These are phyloP conservation scores for Choristoneura rosaceana DNA, from an alignment of 2,888 invertebrate species.

Conservation along the genomic window DNA sequence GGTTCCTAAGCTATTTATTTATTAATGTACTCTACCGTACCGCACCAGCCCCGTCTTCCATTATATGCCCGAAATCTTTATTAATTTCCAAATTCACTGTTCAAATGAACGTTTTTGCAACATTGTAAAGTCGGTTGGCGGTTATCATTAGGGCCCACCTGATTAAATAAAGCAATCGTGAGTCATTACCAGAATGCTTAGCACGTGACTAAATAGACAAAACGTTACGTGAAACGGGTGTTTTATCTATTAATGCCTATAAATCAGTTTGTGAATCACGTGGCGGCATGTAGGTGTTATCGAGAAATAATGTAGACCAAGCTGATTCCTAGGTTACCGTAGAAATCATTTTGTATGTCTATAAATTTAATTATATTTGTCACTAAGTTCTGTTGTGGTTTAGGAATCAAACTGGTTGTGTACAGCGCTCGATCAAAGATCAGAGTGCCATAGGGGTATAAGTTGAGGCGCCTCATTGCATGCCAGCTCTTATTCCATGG, in stretches of 20 bases:
- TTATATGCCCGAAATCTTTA: not conserved
- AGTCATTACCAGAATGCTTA: not conserved
- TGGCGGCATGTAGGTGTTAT: constrained; percentile 9
- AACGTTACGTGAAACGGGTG: not conserved
- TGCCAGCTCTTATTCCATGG: no score
- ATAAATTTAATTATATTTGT: no score
- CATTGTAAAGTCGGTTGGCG: not conserved
- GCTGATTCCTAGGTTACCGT: no score
- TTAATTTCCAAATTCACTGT: not conserved
- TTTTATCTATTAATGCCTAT: not conserved
- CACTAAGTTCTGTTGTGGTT: no score
- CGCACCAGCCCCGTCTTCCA: no score
- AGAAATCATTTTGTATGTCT: no score
- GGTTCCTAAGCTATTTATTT: no score
- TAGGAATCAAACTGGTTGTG: no score
- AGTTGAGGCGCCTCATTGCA: no score
- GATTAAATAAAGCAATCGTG: constrained; percentile 6
- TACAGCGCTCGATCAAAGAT: no score
- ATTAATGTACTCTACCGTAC: no score
- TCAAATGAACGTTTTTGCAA: not conserved
- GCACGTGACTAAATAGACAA: constrained; percentile 16
- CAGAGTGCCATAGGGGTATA: no score
- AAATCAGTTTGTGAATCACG: constrained; percentile 7
- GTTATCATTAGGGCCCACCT: constrained; percentile 9
- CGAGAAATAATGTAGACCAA: not conserved